phyloP scores from a whole-genome alignment of 1,140 invertebrate genomes.

The Oppia nitens region DNA sequence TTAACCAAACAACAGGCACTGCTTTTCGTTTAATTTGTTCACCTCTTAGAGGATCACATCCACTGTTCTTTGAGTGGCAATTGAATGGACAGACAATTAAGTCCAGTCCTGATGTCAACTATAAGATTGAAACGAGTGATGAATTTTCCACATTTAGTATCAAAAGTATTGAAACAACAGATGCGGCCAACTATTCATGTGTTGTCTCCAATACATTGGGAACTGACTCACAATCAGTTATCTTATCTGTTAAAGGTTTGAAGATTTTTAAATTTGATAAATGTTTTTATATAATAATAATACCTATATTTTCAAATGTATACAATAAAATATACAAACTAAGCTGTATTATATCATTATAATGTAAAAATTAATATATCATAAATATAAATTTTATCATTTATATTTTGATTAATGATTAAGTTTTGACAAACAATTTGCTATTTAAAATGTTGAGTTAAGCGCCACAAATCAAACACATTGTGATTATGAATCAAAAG shows the following conservation, averaged over 20 bases:
- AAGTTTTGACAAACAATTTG: neutral
- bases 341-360: too few species aligned
- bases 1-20: slow-evolving; percentile 1
- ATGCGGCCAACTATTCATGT: slow-evolving; percentile 13
- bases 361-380: too few species aligned
- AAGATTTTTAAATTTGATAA: too few species aligned
- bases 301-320: too few species aligned
- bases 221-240: neutral
- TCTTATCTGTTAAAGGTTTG: too few species aligned
- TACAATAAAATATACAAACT: too few species aligned
- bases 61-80: slow-evolving; percentile 12
- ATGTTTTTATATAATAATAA: too few species aligned
- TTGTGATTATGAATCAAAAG: too few species aligned
- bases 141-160: slow-evolving; percentile 4
- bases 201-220: neutral
- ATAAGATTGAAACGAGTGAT: slow-evolving; percentile 9
- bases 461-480: too few species aligned
- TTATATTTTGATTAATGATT: too few species aligned
- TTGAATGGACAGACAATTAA: neutral
- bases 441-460: too few species aligned
- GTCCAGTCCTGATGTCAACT: neutral
- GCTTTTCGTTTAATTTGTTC: slow-evolving; percentile 9
- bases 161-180: neutral
- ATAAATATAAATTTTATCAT: too few species aligned
- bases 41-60: neutral